Percentiles rank a stretch among this genome's conserved stretches.
Evolutionary conservation across 2,888 invertebrate species (phyloP).

Genomic region (Cheiracanthium punctorium): DNA sequence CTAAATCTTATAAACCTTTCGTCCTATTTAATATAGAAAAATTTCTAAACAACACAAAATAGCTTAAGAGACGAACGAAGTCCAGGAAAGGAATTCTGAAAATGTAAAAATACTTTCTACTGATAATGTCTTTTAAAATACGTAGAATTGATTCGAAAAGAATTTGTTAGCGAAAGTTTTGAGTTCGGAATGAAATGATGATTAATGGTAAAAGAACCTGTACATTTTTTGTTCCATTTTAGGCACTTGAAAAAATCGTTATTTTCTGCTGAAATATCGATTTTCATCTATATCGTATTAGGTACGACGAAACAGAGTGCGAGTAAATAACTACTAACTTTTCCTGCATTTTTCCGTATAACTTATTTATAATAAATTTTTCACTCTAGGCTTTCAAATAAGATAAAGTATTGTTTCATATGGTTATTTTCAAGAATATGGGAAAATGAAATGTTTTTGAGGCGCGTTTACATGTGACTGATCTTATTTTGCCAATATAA

Average conservation of each 20-base stretch:
- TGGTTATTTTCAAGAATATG: too few species aligned
- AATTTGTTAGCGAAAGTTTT: conserved; percentile 6
- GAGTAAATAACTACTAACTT: too few species aligned
- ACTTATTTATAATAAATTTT: too few species aligned
- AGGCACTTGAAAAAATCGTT: neutral
- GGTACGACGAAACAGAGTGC: too few species aligned
- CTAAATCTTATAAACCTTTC: too few species aligned
- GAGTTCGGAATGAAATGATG: neutral
- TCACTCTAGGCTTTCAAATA: too few species aligned
- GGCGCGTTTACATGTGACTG: too few species aligned
- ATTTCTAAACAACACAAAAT: neutral
- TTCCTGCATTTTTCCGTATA: too few species aligned
- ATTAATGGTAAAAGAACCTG: neutral
- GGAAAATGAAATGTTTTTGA: too few species aligned
- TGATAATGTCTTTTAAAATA: conserved; percentile 2
- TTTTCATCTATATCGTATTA: neutral
- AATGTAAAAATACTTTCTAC: neutral
- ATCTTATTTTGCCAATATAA: too few species aligned
- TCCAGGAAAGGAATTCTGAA: neutral
- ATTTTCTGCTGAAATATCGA: neutral
- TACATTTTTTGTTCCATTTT: neutral
- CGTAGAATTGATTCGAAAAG: neutral
- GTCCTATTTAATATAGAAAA: neutral
- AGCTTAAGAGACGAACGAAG: neutral
- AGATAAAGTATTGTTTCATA: too few species aligned